Conservation (phyloP, 1,140 invertebrate genomes). For the Sesamia nonagrioides region DNA sequence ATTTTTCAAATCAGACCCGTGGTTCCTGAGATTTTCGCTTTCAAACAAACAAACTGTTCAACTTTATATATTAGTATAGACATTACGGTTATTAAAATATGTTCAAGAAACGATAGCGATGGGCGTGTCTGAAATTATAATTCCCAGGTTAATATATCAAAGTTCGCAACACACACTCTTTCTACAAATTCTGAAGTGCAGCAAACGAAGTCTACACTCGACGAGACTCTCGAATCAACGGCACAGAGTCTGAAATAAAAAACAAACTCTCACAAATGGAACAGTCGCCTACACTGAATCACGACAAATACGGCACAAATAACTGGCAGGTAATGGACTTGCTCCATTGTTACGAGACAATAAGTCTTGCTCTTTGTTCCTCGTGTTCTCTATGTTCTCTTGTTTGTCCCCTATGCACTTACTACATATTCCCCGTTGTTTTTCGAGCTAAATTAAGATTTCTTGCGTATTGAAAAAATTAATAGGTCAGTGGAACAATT, state of each 20-base stretch:
- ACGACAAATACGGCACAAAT: slow-evolving; percentile 36
- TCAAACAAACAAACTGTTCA: no score
- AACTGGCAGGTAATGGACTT: slow-evolving; percentile 52
- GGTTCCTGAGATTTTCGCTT: no score
- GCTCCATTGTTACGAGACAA: slow-evolving; percentile 53
- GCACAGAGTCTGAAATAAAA: neutral
- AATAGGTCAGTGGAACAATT: neutral
- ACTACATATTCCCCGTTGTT: slow-evolving; percentile 5
- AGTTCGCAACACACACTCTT: no score
- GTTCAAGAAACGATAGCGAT: no score
- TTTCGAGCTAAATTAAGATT: neutral
- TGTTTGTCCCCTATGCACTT: neutral
- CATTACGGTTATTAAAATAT: no score
- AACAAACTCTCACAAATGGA: neutral
- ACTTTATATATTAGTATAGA: no score
- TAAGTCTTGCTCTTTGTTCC: slow-evolving; percentile 51
- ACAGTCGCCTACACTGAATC: slow-evolving; percentile 4
- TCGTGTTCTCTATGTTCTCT: no score
- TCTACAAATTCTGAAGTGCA: no score
- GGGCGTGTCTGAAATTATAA: no score
- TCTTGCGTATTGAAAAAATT: slow-evolving; percentile 11
- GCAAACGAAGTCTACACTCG: neutral
- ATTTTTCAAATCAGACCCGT: no score
- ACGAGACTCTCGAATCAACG: neutral
- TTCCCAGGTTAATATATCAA: no score